Base-by-base conservation (phyloP, 2,888 invertebrate species). In the Tachina fera region DNA sequence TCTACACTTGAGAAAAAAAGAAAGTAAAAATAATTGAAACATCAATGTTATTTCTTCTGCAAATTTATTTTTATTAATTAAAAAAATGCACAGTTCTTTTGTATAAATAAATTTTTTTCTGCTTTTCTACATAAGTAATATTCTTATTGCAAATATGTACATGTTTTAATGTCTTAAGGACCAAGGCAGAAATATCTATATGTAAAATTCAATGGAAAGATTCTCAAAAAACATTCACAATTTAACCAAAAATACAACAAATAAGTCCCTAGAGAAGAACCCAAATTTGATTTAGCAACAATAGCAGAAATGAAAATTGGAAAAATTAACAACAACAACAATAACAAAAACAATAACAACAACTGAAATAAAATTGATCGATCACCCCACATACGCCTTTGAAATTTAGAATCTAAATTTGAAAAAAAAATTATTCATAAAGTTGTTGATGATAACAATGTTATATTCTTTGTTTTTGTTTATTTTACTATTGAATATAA, bases 321-420 rank as follows among this genome's bases (percentile, higher is more conserved):
- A 60, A 60, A 39, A 31, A 31, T 31, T 31, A 31, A 31, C 31
- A n/a, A n/a, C n/a, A n/a, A n/a, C n/a, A n/a, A n/a, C n/a, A n/a
- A n/a, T n/a, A n/a, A n/a, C n/a, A n/a, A n/a, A n/a, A n/a, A n/a
- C 1, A 31, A 31, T 4, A 49, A 53, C 56, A 53, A 22, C 47
- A 53, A 58, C 5, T 9, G 41, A 14, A 63, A 51, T n/a, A 31
- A 70, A 76, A 76, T 53, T 84, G 81, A 39, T 75, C 71, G 78
- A 31, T 75, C 71, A 84, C 82, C 84, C 84, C 81, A 81, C 61
- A 45, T 47, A 47, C 10, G 67, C 14, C 1, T 72, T 47, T 39
- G 41, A 8, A n/a, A 76, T n/a, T 43, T 31, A 11, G 43, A 58
- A 16, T 58, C 58, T 13, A 49, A 56, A 16, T 45, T 16, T 31